A percentile compares a stretch with the other conserved stretches of the same genome.
Evolutionary conservation across 2,888 invertebrate species (phyloP).

Genomic region (Priocnemis perturbator): DNA sequence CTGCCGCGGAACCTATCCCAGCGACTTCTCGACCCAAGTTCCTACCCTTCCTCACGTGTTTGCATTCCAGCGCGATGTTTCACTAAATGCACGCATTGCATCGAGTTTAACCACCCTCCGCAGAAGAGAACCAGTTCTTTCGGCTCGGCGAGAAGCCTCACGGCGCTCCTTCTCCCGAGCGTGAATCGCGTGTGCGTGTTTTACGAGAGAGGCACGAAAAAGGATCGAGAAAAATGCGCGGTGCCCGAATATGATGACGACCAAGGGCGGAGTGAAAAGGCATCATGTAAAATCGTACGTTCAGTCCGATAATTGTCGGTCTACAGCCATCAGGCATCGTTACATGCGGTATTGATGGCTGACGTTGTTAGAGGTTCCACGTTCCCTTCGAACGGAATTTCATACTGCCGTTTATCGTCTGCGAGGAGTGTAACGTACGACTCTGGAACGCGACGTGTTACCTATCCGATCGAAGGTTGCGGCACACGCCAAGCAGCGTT

Average conservation of each 20-base stretch:
- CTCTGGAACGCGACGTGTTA: too few species aligned
- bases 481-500: too few species aligned
- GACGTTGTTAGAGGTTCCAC: too few species aligned
- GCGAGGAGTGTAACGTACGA: too few species aligned
- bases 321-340: too few species aligned
- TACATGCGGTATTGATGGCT: too few species aligned
- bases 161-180: constrained; percentile 15
- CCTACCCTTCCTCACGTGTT: constrained; percentile 54
- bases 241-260: background rate
- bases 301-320: background rate
- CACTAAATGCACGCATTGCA: constrained; percentile 66
- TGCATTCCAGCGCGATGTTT: constrained; percentile 60
- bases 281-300: background rate
- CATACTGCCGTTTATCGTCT: too few species aligned
- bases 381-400: too few species aligned
- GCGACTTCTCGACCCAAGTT: constrained; percentile 26
- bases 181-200: constrained; percentile 26
- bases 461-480: too few species aligned
- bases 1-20: background rate
- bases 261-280: constrained; percentile 38
- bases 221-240: constrained; percentile 38
- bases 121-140: constrained; percentile 66
- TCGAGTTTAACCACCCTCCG: constrained; percentile 65
- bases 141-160: constrained; percentile 38
- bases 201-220: constrained; percentile 43